Evolutionary conservation across 2,888 invertebrate genomes (phyloP), one percentile per base, ranked within the genome.

Genomic region (Lutraria lutraria): DNA sequence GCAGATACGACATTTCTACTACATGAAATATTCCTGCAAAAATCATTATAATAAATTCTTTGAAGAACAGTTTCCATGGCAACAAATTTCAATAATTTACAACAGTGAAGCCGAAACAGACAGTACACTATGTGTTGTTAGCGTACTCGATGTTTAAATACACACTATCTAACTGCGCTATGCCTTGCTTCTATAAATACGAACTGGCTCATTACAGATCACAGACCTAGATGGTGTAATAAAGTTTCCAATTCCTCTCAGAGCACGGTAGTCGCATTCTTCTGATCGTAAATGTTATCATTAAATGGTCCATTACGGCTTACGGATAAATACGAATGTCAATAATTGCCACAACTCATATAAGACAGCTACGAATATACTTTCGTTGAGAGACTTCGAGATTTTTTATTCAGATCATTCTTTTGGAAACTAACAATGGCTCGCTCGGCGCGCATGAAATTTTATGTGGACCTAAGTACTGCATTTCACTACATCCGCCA

Each of bases 21-120:
- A 68, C 56, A 56, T 3, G 13, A 16, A 68, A 68, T 68, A 68
- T 68, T 68, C 43, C 76, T 76, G 76, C 76, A 76, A 76, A 76
- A 76, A 15, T 76, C 76, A 76, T 76, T 76, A 76, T 76, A 76
- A 76, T 34, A 34, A 13, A 76, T 76, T 76, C 76, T 76, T 76
- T 76, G 76, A 34, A 34, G 34, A 76, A 34, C 31, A 25, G 83
- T 83, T 52, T 2, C 83, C 72, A 83, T 83, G 83, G 83, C 21
- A 72, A 83, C 83, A 83, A 53, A 83, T 72, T 83, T 83, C 83
- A 72, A 83, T 76, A 76, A 76, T 76, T 76, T 76, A 34, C 34
- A 15, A 19, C 29, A 76, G 34, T 19, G 31, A 4, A 34, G 13
- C 76, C 25, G n/a, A 21, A 15, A 31, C 31, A 76, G 76, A 34